Base-by-base conservation (phyloP, 2,888 invertebrate species). In the Cepaea hortensis region DNA sequence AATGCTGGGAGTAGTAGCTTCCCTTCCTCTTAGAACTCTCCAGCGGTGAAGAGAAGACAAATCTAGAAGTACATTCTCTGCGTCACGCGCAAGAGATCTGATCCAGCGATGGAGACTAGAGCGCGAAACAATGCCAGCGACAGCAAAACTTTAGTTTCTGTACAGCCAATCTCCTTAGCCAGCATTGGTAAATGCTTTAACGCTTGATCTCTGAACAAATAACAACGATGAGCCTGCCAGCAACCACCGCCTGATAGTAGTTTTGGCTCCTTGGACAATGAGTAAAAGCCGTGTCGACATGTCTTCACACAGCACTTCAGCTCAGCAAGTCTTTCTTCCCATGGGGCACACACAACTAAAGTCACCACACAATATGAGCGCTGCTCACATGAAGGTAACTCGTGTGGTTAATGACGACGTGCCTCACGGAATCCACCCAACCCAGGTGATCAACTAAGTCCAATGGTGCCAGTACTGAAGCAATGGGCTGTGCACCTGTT, bases 211-310 rank as follows among this genome's bases (percentile, higher is more conserved):
- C 62, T 79, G 50, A 87, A 73, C 46, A 79, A 3, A 48, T 79
- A 80, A 9, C 84, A 83, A 73, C 84, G 79, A 72, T 89, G 88
- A 13, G 85, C 89, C 84, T 92, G 91, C 92, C 93, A 93, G 86
- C 93, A 93, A 13, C 93, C 93, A 13, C 91, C 92, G n/a, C 93
- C 93, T 81, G 89, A 85, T 55, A 93, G 85, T 11, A 92, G 90
- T 35, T 81, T 82, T 3, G 90, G 91, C 35, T 87, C 85, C 46
- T 88, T 86, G n/a, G 92, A 72, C n/a, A 90, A 77, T 13, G 90
- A 88, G 48, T 89, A 35, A 68, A 93, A 87, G 65, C 90, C 89
- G 35, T 82, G 65, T 20, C 92, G 75, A 9, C 89, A 89, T 46
- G 90, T 87, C 61, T 84, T 81, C n/a, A 87, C 76, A 70, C 85